Base-by-base conservation (phyloP, 1,140 invertebrate species). In the Drosophila novamexicana region DNA sequence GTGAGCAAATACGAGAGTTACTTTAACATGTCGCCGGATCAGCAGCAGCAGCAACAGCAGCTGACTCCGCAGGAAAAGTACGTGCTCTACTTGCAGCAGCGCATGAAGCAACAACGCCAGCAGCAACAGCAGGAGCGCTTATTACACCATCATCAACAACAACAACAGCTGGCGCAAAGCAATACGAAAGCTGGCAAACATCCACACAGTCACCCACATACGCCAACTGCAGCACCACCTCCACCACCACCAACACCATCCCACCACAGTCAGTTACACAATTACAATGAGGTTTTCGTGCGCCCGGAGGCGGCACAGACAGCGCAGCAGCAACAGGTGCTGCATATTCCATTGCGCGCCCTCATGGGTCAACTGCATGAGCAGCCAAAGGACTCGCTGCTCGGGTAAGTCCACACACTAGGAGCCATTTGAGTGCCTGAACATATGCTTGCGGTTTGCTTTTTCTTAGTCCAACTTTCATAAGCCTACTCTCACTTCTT, bases 41-140 rank as follows among this genome's bases (percentile, higher is more conserved):
- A 62, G 32, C 64, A 54, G 18, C 50, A 52, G 14, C 69, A 67
- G 32, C 12, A 18, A 18, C 85, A 81, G 71, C 76, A 80, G 63
- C 85, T 92, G 83, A 92, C 91, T 58, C 91, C 91, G 16, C 91
- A 92, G 79, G 82, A 92, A 71, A 91, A 91, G 57, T 92, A 92
- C 68, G 91, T 92, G 62, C 74, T 81, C 52, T 92, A 92, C 73
- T 91, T 92, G 63, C 85, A 91, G 50, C 89, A 92, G 74, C 91
- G 90, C 57, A 80, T 91, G 79, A 89, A 81, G 64, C 78, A 80
- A 61, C 88, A 91, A 39, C 83, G 80, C 36, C 85, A 91, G 18
- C 75, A 79, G n/a, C 77, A 84, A 22, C 76, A 89, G 14, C 80
- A 77, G 22, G 61, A 65, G 7, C 47, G 49, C 10, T 54, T 65